Evolutionary conservation across 2,797 vertebrate genomes (phyloP), one percentile per base, ranked within the genome.

Genomic region (Falco berigora): DNA sequence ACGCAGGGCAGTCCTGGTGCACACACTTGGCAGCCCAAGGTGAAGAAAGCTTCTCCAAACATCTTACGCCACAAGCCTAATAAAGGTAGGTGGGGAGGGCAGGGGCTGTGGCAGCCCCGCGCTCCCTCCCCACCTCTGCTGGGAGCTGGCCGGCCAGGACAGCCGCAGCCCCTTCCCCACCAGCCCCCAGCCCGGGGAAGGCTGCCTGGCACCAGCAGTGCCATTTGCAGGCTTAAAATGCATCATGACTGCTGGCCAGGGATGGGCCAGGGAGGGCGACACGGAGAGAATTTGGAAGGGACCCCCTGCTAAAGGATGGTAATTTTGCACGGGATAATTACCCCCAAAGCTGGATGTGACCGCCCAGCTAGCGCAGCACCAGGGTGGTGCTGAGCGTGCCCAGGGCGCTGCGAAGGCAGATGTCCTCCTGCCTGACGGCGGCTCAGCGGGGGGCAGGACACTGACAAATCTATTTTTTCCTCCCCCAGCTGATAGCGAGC

Each of bases 191-290:
- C 61, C 30, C 1, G 0, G 32, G 10, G 36, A 71, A 69, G 66
- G 20, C 36, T 17, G 17, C 14, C 21, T 40, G 0, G 50, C 9
- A 36, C 42, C 32, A 49, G 40, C 32, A 30, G 36, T 15, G 22
- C 23, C 52, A 44, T 46, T 44, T 62, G 40, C 28, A 38, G 56
- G 34, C 32, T 69, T 64, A 15, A 86, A 20, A 34, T 20, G 38
- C 34, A 12, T 75, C 2, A 0, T 25, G 30, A 32, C 19, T n/a
- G 5, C 15, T 49, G 46, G 52, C 27, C 44, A 74, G n/a, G 6
- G n/a, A 24, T 7, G 10, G 18, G 46, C 42, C 2, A 0, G 56
- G 19, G 46, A 71, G 34, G 49, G 9, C 0, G 1, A 44, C 25
- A 27, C 34, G 42, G 44, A 58, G 44, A 15, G 8, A 64, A 66